Evolutionary conservation across 2,113 vertebrate species (phyloP), one percentile per base, ranked within the genome.

Genomic region (Bos javanicus): DNA sequence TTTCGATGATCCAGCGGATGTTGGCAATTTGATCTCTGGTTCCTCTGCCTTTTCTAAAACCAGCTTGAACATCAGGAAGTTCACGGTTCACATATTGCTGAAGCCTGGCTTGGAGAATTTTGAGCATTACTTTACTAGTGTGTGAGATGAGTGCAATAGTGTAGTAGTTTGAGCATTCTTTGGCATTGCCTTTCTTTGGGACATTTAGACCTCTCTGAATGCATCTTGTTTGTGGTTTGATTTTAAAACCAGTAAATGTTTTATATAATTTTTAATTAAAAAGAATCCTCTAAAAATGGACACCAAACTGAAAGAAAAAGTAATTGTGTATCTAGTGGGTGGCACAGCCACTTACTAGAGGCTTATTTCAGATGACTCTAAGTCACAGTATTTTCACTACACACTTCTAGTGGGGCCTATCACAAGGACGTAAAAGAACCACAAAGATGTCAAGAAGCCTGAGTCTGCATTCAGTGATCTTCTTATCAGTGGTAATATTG

Each of bases 201-300:
- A 39, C 36, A 76, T 43, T 43, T 25, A 78, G 52, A 71, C 1
- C 19, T 91, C 52, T 90, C 23, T 91, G 57, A 62, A 81, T 14
- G 28, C 36, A 86, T 14, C 48, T 52, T 92, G 21, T 78, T 90
- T 87, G 60, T 60, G 50, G 25, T 74, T 62, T 84, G 52, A 85
- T 85, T 94, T 90, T 85, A 7, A 48, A 93, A 86, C 12, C 43
- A 78, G 46, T 36, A 46, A 93, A 64, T 87, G 19, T 25, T 97
- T 94, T 87, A 15, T 67, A 21, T 43, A 62, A 67, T 64, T 82
- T 87, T 93, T 56, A 85, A 96, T 78, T 46, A 94, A 64, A 95
- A 94, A 81, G 7, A 94, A 87, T 85, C 30, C 16, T 6, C 30
- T 81, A 28, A 91, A 95, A 82, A 57, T 81, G 36, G 57, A 94